Conservation (phyloP, 2,113 vertebrate species). For the Hirundichthys speculiger region DNA sequence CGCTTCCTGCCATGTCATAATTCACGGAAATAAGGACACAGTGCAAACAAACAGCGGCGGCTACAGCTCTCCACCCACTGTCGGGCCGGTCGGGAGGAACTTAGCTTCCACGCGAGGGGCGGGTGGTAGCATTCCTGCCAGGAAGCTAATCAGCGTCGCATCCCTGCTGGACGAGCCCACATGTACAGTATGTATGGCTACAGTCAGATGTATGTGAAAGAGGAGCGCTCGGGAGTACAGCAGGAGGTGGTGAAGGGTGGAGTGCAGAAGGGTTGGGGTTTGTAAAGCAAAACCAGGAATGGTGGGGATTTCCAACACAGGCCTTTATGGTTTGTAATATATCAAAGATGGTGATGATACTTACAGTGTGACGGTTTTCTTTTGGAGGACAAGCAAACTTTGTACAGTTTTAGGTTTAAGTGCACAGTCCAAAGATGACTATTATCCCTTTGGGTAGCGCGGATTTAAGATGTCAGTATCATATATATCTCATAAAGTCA, state of each 20-base stretch:
- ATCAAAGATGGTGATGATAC: conserved; percentile 41
- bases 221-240: conserved; percentile 17
- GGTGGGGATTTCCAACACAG: conserved; percentile 59
- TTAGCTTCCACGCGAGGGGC: conserved; percentile 30
- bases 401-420: conserved; percentile 23
- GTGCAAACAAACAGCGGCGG: conserved; percentile 82
- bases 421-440: conserved; percentile 16
- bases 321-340: conserved; percentile 41
- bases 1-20: conserved; percentile 81
- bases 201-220: conserved; percentile 33
- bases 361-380: conserved; percentile 27
- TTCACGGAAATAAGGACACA: conserved; percentile 82
- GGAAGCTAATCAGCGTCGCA: conserved; percentile 78
- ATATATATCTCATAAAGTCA: conserved; percentile 7
- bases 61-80: conserved; percentile 67
- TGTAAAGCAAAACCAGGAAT: conserved; percentile 47
- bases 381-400: conserved; percentile 32
- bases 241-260: conserved; percentile 32
- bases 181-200: conserved; percentile 24
- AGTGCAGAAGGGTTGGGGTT: conserved; percentile 32
- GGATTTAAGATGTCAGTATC: not conserved
- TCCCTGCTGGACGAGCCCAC: conserved; percentile 45
- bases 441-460: conserved; percentile 4
- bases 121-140: conserved; percentile 61
- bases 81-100: conserved; percentile 59